Base-by-base conservation (phyloP, 2,888 invertebrate species). In the Diogma glabrata region DNA sequence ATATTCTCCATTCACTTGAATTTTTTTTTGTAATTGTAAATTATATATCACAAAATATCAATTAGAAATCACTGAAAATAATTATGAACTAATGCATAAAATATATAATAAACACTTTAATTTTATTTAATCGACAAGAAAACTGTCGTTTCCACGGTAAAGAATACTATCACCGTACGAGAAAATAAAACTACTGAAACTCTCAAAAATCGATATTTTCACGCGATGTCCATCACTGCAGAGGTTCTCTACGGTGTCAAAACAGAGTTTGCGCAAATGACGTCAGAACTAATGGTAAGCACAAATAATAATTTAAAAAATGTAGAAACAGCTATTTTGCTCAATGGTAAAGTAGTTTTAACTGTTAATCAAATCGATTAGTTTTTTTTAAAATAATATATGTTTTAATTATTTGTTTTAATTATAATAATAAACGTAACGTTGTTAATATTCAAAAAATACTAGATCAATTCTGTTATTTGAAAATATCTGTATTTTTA, bases 201-300 rank as follows among this genome's bases (percentile, higher is more conserved):
- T 43, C 22, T 43, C 22, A 51, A 56, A 56, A 56, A 56, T 56
- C 56, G 54, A 56, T 56, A 56, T 50, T 43, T 53, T 54, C 51
- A 54, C 54, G 49, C 55, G 55, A 55, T 52, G 55, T 55, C 50
- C 43, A 43, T 43, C 43, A 43, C 46, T 54, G 54, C 55, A 55
- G 55, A 51, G 53, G 52, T 55, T 52, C 51, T 26, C 43, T 51
- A 49, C 50, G 51, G 52, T 49, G 53, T 46, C 38, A 45, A 45
- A 33, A 53, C 45, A 50, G 53, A 53, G 55, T 46, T 38, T 55
- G 55, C 53, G 53, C 50, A 47, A 51, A 55, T 55, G 55, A 55
- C 55, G 55, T 55, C 55, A 53, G 51, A 48, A 8, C 8, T n/a
- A 23, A 5, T 12, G 22, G 43, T 14, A 43, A 22, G 22, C 43